These are phyloP conservation scores for Tetragnatha montana DNA, from an alignment of 2,888 invertebrate species.

Conservation along the genomic window DNA sequence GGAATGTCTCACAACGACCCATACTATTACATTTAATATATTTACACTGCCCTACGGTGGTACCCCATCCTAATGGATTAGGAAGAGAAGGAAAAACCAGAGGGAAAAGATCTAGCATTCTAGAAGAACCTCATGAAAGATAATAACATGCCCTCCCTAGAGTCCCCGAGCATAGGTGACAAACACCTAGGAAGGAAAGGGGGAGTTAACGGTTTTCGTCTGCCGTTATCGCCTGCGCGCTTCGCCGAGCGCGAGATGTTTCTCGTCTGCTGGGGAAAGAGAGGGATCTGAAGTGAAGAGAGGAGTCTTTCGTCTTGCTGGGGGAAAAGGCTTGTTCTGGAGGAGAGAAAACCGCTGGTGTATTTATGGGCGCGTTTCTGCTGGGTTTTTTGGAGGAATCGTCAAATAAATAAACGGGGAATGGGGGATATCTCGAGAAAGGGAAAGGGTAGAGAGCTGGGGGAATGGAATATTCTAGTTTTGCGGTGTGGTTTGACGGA, in stretches of 20 bases:
- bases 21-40: background rate
- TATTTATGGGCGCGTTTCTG: background rate
- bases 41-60: background rate
- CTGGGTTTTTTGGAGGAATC: background rate
- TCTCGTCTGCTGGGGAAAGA: slow-evolving; percentile 48
- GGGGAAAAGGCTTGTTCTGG: background rate
- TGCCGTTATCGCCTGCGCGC: slow-evolving; percentile 60
- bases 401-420: background rate
- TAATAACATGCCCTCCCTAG: slow-evolving; percentile 8
- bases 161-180: slow-evolving; percentile 10
- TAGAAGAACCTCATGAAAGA: background rate
- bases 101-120: background rate
- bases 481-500: too few relatives aligned
- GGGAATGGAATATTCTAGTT: too few relatives aligned
- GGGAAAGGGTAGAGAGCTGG: too few relatives aligned
- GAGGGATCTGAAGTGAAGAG: background rate
- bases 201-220: slow-evolving; percentile 60
- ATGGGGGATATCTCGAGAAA: too few relatives aligned
- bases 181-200: slow-evolving; percentile 27
- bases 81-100: background rate
- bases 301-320: background rate
- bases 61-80: background rate
- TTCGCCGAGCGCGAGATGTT: slow-evolving; percentile 55
- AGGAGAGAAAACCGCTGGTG: background rate
- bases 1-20: background rate